Percentiles rank a stretch among this genome's conserved stretches.
phyloP scores from a whole-genome alignment of 2,888 invertebrate genomes.

The Lordiphosa fenestrarum region DNA sequence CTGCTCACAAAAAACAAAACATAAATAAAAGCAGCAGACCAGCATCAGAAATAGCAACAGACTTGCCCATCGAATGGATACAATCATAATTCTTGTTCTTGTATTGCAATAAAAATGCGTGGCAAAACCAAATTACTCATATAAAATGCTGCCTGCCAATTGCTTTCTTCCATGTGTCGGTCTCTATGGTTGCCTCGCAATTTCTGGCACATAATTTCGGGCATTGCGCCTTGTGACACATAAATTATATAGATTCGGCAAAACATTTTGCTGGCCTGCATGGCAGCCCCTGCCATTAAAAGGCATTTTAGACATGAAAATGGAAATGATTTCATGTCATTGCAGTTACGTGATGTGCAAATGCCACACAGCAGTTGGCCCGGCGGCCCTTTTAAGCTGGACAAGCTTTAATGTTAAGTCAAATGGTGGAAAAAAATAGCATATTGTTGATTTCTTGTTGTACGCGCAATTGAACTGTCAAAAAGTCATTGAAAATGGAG shows the following conservation, averaged over 20 bases:
- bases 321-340: conserved; percentile 70
- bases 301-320: conserved; percentile 45
- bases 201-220: conserved; percentile 64
- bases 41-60: conserved; percentile 15
- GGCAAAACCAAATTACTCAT: conserved; percentile 63
- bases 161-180: conserved; percentile 24
- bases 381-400: conserved; percentile 20
- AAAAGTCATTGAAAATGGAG: not conserved
- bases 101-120: conserved; percentile 70
- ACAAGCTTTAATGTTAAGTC: conserved; percentile 7
- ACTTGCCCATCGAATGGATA: conserved; percentile 14
- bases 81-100: conserved; percentile 65
- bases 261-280: conserved; percentile 21
- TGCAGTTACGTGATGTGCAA: conserved; percentile 72
- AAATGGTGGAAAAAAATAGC: not conserved
- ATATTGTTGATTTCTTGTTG: conserved; percentile 1
- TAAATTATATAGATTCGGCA: conserved; percentile 63
- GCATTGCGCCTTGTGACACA: conserved; percentile 31
- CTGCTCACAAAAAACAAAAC: conserved; percentile 4
- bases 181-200: conserved; percentile 34
- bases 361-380: conserved; percentile 24
- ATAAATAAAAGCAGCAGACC: conserved; percentile 25
- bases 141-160: conserved; percentile 56
- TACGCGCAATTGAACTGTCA: not conserved
- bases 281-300: conserved; percentile 38